Percentiles rank a stretch among this genome's conserved stretches.
Evolutionary conservation across 2,888 invertebrate genomes (phyloP).

Genomic region (Eupithecia centaureata): DNA sequence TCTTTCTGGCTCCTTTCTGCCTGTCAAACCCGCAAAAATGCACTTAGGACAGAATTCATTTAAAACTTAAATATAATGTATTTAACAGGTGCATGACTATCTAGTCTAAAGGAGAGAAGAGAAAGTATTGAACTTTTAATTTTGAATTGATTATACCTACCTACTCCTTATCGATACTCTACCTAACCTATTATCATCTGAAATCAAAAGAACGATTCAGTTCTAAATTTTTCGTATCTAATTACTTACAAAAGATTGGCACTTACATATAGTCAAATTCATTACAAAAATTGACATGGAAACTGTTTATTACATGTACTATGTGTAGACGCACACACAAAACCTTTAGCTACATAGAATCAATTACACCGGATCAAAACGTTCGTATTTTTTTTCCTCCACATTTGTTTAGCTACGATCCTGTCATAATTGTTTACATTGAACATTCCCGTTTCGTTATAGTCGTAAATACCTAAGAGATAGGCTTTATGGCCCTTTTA

Average conservation of each 20-base stretch:
- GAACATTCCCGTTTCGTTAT: slow-evolving; percentile 17
- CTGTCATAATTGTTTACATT: slow-evolving; percentile 27
- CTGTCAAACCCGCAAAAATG: too few species aligned
- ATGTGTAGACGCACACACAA: not conserved
- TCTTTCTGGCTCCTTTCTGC: too few species aligned
- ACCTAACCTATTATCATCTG: not conserved
- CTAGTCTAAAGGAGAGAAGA: not conserved
- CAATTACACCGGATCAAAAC: slow-evolving; percentile 19
- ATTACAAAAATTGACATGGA: too few species aligned
- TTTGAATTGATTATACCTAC: too few species aligned
- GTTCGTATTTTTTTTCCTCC: slow-evolving; percentile 17
- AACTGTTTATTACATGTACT: not conserved
- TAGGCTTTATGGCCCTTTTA: slow-evolving; percentile 25
- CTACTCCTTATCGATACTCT: too few species aligned
- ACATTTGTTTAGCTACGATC: slow-evolving; percentile 1
- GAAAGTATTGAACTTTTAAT: not conserved
- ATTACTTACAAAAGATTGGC: too few species aligned
- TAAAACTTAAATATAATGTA: not conserved
- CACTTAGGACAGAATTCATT: not conserved
- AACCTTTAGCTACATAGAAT: not conserved
- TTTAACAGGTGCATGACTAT: not conserved
- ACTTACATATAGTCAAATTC: too few species aligned
- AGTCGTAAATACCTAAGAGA: slow-evolving; percentile 27
- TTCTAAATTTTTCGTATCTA: too few species aligned
- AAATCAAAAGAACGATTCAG: not conserved